Base-by-base conservation (phyloP, 2,797 vertebrate species). In the Melanotaenia trifasciata region DNA sequence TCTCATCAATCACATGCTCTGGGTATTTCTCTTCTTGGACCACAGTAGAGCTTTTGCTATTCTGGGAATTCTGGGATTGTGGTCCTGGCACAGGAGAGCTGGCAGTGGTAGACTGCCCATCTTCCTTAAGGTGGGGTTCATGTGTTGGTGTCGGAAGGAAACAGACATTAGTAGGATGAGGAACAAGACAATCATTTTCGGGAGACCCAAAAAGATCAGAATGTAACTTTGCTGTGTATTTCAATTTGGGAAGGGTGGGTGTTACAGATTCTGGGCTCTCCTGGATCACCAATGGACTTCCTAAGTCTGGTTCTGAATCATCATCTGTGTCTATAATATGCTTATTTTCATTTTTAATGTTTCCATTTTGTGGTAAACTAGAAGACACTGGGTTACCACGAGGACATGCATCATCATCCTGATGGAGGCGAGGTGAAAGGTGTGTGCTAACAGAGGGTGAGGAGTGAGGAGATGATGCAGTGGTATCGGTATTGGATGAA, bases 1-100 rank as follows among this genome's bases (percentile, higher is more conserved):
- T 86, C 72, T 95, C 95, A 72, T 96, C 95, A 1, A 95, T 94
- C 36, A 95, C 92, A 76, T 95, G 95, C 64, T 95, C 95, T 6
- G 93, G 90, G 45, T 94, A 93, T 84, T 85, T 84, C 72, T 95
- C 91, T 28, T 89, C 86, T 64, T 83, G 80, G n/a, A 80, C 57
- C 24, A 65, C 61, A 28, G 79, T 58, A 32, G 81, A 58, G 54
- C 68, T 67, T 0, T 26, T 67, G 24, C 43, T 58, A 56, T 65
- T 8, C 7, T 81, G 26, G 0, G 70, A 20, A 56, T 32, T 76
- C 51, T 58, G 81, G 35, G 62, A 45, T 32, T 67, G 77, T 61
- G 56, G 43, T 22, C 66, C 30, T 58, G 75, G 26, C 10, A 83
- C 24, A 51, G 76, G 70, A 61, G 76, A 80, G 51, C 28, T 58